These are phyloP conservation scores for Drosophila antonietae DNA, from an alignment of 2,888 invertebrate species.

Conservation along the genomic window DNA sequence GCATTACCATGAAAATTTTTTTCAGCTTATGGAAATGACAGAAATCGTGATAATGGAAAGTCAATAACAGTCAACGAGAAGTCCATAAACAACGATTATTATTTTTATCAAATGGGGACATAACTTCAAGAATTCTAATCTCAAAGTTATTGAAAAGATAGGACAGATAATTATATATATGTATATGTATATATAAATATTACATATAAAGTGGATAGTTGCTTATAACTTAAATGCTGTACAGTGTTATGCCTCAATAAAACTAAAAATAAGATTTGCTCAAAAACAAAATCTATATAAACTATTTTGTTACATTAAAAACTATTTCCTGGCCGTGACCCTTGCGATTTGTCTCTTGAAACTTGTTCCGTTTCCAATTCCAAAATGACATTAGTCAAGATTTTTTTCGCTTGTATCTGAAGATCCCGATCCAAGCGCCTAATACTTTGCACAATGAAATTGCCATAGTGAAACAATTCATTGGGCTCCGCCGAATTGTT, in stretches of 20 bases:
- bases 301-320: background rate
- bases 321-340: background rate
- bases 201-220: background rate
- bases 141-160: background rate
- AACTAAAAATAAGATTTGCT: background rate
- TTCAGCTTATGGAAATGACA: background rate
- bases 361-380: constrained; percentile 6
- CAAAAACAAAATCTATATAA: background rate
- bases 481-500: constrained; percentile 1
- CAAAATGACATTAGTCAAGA: constrained; percentile 1
- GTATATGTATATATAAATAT: background rate
- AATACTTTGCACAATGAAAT: constrained; percentile 15
- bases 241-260: background rate
- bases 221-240: constrained; percentile 4
- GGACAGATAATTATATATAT: background rate
- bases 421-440: constrained; percentile 13
- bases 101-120: background rate
- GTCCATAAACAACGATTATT: background rate
- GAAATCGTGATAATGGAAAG: background rate
- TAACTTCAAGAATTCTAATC: background rate
- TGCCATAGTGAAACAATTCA: constrained; percentile 13
- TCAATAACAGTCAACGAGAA: background rate
- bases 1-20: background rate
- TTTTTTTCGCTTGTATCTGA: constrained; percentile 19
- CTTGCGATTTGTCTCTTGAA: background rate